Base-by-base conservation (phyloP, 2,797 vertebrate species). In the Gymnopithys bicolor region DNA sequence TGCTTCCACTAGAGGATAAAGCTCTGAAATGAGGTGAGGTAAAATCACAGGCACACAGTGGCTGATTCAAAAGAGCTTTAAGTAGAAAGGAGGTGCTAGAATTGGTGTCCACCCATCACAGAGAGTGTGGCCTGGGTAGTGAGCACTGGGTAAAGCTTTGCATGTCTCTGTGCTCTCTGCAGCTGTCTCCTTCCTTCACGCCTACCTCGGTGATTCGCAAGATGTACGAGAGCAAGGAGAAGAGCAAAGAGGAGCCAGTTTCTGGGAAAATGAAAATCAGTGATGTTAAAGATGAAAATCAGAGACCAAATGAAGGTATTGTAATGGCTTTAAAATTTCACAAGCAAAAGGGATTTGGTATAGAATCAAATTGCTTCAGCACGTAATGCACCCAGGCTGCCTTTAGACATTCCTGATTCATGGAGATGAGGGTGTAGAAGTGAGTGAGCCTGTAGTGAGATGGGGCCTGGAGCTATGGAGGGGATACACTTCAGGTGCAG, bases 211-310 rank as follows among this genome's bases (percentile, higher is more conserved):
- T 99, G 93, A 99, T 99, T 76, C 99, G 99, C 75, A 99, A 99
- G 97, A 99, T 99, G 99, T 99, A 99, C 0, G 99, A 99, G 88
- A 99, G 99, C 85, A 99, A 99, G 97, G 99, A 99, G 74, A 99
- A 99, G 93, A 98, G 97, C 97, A 99, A 98, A 97, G 99, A 99
- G 84, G 99, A 99, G 41, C 97, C 97, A 22, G 45, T 89, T 62
- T 59, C 97, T 79, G 97, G 96, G 85, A 98, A 98, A 25, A 96
- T 97, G 96, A 98, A 96, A 95, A 95, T 97, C 39, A 35, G 71
- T 21, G 99, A 99, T 51, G 96, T 97, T 35, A 99, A 99, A 96
- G 99, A 99, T 18, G 98, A 99, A 48, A 84, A 96, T 10, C 95
- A 95, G 33, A 97, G 98, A 89, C 94, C 98, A 45, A 98, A 97